A percentile compares a stretch with the other conserved stretches of the same genome.
phyloP scores from a whole-genome alignment of 2,888 invertebrate species.

The Chromoteleia sp. region DNA sequence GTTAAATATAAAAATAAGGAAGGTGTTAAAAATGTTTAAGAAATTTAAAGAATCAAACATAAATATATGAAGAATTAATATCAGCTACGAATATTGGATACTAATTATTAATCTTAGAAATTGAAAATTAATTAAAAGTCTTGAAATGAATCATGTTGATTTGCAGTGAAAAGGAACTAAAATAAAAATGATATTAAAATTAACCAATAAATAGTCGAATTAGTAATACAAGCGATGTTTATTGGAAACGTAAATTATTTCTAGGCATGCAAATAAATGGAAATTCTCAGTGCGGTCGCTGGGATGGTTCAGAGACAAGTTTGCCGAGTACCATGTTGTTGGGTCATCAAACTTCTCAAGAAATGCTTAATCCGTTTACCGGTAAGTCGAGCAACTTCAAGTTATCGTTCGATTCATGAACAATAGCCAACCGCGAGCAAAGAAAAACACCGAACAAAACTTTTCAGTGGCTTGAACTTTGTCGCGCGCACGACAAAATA shows the following conservation, averaged over 20 bases:
- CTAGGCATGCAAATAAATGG: conserved; percentile 84
- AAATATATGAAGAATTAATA: not conserved
- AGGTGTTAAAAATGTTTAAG: no score
- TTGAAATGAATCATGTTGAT: no score
- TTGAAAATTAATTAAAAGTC: no score
- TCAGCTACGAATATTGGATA: no score
- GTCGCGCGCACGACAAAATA: conserved; percentile 16
- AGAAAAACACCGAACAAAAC: conserved; percentile 6
- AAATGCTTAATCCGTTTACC: conserved; percentile 81
- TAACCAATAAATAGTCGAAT: no score
- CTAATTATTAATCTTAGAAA: no score
- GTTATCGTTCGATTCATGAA: not conserved
- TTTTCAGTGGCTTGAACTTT: not conserved
- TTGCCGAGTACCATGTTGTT: conserved; percentile 83
- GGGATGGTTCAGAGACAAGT: conserved; percentile 82
- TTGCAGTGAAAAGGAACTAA: no score
- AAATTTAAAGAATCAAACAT: no score
- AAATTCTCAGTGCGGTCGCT: conserved; percentile 82
- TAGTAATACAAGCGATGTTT: no score
- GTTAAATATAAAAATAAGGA: no score
- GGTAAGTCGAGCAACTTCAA: conserved; percentile 72
- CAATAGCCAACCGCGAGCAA: not conserved
- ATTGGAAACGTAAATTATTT: conserved; percentile 29
- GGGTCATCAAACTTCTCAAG: conserved; percentile 83
- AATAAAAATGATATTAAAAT: no score